Evolutionary conservation across 2,888 invertebrate genomes (phyloP).

Genomic region (Drosophila hamatofila): DNA sequence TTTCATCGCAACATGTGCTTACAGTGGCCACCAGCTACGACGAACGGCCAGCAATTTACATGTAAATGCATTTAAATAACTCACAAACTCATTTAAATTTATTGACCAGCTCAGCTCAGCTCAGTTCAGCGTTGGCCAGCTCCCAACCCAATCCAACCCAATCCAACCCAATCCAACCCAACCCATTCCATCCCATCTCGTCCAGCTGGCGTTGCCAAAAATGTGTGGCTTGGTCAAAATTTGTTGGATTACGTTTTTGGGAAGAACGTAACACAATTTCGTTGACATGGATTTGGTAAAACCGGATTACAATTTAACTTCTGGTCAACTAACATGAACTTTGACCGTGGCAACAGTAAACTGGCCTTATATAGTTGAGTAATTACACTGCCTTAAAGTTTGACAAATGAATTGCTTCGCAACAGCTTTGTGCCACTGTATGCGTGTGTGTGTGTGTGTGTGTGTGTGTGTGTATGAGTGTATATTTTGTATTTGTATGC

Average conservation of each 20-base stretch:
- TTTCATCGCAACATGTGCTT: slow-evolving; percentile 8
- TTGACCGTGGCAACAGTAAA: slow-evolving; percentile 23
- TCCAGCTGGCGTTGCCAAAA: neutral
- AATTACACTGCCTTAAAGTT: slow-evolving; percentile 42
- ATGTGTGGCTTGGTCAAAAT: neutral
- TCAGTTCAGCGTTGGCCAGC: neutral
- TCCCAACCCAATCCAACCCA: neutral
- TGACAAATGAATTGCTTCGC: slow-evolving; percentile 42
- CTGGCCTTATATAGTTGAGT: slow-evolving; percentile 38
- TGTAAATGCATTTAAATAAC: slow-evolving; percentile 23
- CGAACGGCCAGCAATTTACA: slow-evolving; percentile 3
- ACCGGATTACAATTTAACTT: slow-evolving; percentile 40
- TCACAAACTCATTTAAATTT: slow-evolving; percentile 13
- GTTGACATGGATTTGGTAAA: slow-evolving; percentile 15
- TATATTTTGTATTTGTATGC: slow-evolving; percentile 15
- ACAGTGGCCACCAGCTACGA: slow-evolving; percentile 5
- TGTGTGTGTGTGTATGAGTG: neutral
- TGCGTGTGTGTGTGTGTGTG: slow-evolving; percentile 10
- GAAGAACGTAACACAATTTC: slow-evolving; percentile 18
- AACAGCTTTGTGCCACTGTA: slow-evolving; percentile 19
- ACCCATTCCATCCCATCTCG: no score
- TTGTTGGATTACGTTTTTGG: neutral
- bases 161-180: no score
- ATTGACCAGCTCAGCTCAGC: slow-evolving; percentile 9
- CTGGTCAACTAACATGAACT: slow-evolving; percentile 38